phyloP scores from a whole-genome alignment of 2,113 vertebrate genomes.

The Eleginops maclovinus region DNA sequence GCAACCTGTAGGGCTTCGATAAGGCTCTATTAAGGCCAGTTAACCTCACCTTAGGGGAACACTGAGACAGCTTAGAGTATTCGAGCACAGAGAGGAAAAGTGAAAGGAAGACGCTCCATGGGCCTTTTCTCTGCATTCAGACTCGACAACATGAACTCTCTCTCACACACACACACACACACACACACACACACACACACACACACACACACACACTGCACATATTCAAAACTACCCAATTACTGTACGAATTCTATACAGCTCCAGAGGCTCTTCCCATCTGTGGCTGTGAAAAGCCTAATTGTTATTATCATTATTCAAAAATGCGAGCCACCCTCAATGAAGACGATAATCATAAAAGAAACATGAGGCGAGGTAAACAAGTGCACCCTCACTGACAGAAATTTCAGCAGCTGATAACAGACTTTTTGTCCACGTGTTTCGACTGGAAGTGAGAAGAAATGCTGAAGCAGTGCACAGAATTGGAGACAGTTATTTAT shows the following conservation, averaged over 20 bases:
- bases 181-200: slow-evolving; percentile 22
- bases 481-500: slow-evolving; percentile 88
- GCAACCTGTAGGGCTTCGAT: slow-evolving; percentile 85
- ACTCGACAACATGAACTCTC: slow-evolving; percentile 64
- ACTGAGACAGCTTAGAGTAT: slow-evolving; percentile 70
- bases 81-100: slow-evolving; percentile 53
- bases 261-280: slow-evolving; percentile 82
- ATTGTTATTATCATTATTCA: slow-evolving; percentile 88
- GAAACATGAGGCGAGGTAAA: slow-evolving; percentile 91
- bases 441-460: slow-evolving; percentile 54
- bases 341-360: slow-evolving; percentile 93
- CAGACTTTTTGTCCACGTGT: slow-evolving; percentile 84
- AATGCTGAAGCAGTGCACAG: slow-evolving; percentile 68
- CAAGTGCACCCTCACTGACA: slow-evolving; percentile 84
- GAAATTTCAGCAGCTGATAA: slow-evolving; percentile 86
- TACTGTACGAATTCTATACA: slow-evolving; percentile 83
- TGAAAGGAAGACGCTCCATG: slow-evolving; percentile 67
- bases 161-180: not conserved
- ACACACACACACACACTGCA: slow-evolving; percentile 43
- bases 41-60: slow-evolving; percentile 77
- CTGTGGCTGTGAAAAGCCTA: slow-evolving; percentile 82
- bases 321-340: slow-evolving; percentile 79
- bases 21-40: slow-evolving; percentile 83
- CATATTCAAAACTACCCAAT: slow-evolving; percentile 83
- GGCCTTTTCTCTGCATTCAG: slow-evolving; percentile 78